phyloP scores from a whole-genome alignment of 1,140 invertebrate genomes.

The Ceratosolen fusciceps region DNA sequence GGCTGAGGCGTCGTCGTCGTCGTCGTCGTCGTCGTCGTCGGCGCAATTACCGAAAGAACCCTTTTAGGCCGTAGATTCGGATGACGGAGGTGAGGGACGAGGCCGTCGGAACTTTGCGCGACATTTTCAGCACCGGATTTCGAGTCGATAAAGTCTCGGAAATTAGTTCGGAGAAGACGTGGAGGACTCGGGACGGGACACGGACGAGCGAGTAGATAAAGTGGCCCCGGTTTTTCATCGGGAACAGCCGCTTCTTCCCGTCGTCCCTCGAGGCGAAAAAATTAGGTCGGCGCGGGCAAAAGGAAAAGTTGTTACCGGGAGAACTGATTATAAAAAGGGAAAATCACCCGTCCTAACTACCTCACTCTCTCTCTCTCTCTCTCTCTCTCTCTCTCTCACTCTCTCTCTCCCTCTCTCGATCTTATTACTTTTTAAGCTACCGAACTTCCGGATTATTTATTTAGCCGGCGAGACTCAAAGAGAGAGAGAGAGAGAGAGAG shows the following conservation, averaged over 20 bases:
- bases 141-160: slow-evolving; percentile 46
- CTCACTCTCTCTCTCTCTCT: not conserved
- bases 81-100: no score
- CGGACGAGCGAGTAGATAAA: slow-evolving; percentile 39
- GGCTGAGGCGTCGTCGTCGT: no score
- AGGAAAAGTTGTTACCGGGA: not conserved
- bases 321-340: not conserved
- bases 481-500: slow-evolving; percentile 5
- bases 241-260: slow-evolving; percentile 7
- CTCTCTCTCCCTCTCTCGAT: not conserved
- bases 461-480: not conserved
- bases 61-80: no score
- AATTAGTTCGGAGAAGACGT: slow-evolving; percentile 44
- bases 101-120: slow-evolving; percentile 19
- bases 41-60: not conserved
- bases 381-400: not conserved
- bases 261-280: slow-evolving; percentile 18
- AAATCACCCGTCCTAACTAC: not conserved
- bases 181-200: slow-evolving; percentile 5
- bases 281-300: slow-evolving; percentile 18
- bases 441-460: not conserved
- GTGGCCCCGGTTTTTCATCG: slow-evolving; percentile 42
- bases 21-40: no score
- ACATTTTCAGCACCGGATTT: slow-evolving; percentile 44
- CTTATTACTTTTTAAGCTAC: not conserved